These are phyloP conservation scores for Andrena haemorrhoa DNA, from an alignment of 2,888 invertebrate genomes.

Conservation along the genomic window DNA sequence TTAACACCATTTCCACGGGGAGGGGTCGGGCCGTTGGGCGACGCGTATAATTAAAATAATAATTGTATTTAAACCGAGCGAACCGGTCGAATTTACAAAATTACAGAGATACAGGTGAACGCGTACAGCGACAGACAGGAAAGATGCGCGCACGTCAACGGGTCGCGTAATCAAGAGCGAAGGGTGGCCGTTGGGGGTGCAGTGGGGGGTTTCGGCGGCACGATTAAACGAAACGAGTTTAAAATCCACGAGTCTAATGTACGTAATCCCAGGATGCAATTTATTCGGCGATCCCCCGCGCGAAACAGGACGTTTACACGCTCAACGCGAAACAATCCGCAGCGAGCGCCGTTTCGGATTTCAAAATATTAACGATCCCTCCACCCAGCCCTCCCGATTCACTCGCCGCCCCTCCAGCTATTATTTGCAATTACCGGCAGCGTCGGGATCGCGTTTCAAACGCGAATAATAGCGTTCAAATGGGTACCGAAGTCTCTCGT, in stretches of 20 bases:
- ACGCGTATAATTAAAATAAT: constrained; percentile 49
- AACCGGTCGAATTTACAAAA: constrained; percentile 40
- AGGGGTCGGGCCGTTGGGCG: not conserved
- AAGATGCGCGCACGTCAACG: constrained; percentile 29
- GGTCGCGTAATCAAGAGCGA: constrained; percentile 20
- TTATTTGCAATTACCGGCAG: constrained; percentile 53
- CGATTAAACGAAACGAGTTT: constrained; percentile 59
- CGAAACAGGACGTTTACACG: constrained; percentile 55
- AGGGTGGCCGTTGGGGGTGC: not conserved
- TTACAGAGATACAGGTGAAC: constrained; percentile 15
- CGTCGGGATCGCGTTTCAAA: constrained; percentile 34
- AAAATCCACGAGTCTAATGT: constrained; percentile 63
- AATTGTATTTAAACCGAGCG: constrained; percentile 41
- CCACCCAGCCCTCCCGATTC: not conserved
- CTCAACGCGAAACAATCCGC: constrained; percentile 44
- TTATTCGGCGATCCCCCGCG: constrained; percentile 45
- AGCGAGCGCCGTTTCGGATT: constrained; percentile 51
- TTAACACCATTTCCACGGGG: constrained; percentile 26
- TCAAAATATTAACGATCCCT: constrained; percentile 59
- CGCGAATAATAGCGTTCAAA: constrained; percentile 31
- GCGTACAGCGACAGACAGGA: not conserved
- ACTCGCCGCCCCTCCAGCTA: constrained; percentile 12
- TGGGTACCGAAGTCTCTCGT: not conserved
- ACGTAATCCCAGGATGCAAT: constrained; percentile 60
- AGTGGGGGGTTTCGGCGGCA: not conserved